phyloP scores from a whole-genome alignment of 2,797 vertebrate genomes.

The Rousettus madagascariensis region DNA sequence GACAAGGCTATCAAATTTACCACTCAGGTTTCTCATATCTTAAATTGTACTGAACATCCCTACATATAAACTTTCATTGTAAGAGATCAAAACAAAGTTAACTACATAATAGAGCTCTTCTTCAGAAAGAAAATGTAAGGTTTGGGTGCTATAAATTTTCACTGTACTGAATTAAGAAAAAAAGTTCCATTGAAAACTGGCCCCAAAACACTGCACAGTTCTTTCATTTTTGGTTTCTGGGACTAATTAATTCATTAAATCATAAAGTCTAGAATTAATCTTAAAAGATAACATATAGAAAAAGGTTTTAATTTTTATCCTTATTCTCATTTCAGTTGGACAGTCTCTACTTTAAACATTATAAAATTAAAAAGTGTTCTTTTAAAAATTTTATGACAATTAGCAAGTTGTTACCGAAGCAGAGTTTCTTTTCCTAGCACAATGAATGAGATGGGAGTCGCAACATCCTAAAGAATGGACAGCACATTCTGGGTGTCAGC shows the following conservation, averaged over 20 bases:
- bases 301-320: slow-evolving; percentile 25
- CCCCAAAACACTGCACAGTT: background rate
- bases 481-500: background rate
- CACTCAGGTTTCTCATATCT: background rate
- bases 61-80: background rate
- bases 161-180: background rate
- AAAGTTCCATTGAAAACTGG: background rate
- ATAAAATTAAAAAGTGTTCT: background rate
- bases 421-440: background rate
- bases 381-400: slow-evolving; percentile 18
- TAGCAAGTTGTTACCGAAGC: background rate
- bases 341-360: background rate
- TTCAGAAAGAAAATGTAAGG: slow-evolving; percentile 5
- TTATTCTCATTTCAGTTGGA: slow-evolving; percentile 31
- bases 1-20: background rate
- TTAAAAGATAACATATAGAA: background rate
- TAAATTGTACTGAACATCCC: background rate
- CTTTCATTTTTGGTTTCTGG: background rate
- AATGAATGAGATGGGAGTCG: background rate
- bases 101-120: background rate
- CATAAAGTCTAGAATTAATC: slow-evolving; percentile 24
- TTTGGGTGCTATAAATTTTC: background rate
- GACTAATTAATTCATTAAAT: slow-evolving; percentile 36
- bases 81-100: slow-evolving; percentile 16
- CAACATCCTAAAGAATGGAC: background rate